Evolutionary conservation across 2,888 invertebrate species (phyloP).

Genomic region (Barypeithes pellucidus): DNA sequence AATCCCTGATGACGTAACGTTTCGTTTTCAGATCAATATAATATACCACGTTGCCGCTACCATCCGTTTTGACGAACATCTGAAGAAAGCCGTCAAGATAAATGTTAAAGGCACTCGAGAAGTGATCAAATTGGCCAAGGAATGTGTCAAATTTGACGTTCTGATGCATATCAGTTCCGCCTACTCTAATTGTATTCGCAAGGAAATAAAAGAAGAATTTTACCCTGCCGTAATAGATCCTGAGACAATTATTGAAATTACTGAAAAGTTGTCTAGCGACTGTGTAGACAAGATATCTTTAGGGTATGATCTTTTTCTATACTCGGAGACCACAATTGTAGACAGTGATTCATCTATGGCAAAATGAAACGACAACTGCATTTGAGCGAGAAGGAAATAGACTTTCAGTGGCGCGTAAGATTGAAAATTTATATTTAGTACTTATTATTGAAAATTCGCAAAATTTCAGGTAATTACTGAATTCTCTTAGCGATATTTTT

Average conservation of each 20-base stretch:
- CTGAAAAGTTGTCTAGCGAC: constrained; percentile 65
- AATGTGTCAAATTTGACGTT: constrained; percentile 74
- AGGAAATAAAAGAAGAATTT: constrained; percentile 57
- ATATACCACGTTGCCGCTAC: constrained; percentile 85
- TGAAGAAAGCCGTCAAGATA: constrained; percentile 78
- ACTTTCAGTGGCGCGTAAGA: no score
- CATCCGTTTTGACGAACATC: constrained; percentile 80
- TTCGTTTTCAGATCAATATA: constrained; percentile 68
- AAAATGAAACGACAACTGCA: no score
- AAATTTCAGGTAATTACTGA: no score
- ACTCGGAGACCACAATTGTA: no score
- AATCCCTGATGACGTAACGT: no score
- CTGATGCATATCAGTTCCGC: constrained; percentile 59
- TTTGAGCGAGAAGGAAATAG: no score
- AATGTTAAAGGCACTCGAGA: constrained; percentile 79
- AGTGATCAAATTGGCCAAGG: constrained; percentile 77
- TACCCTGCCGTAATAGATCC: constrained; percentile 62
- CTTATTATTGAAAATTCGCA: no score
- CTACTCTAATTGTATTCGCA: constrained; percentile 57
- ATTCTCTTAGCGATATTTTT: no score
- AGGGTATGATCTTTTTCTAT: constrained; percentile 45
- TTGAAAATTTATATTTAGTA: no score
- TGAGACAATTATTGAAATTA: constrained; percentile 66
- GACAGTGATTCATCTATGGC: no score
- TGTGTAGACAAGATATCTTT: constrained; percentile 63